Evolutionary conservation across 2,113 vertebrate genomes (phyloP), one percentile per base, ranked within the genome.

Genomic region (Erythrocercus mccallii): DNA sequence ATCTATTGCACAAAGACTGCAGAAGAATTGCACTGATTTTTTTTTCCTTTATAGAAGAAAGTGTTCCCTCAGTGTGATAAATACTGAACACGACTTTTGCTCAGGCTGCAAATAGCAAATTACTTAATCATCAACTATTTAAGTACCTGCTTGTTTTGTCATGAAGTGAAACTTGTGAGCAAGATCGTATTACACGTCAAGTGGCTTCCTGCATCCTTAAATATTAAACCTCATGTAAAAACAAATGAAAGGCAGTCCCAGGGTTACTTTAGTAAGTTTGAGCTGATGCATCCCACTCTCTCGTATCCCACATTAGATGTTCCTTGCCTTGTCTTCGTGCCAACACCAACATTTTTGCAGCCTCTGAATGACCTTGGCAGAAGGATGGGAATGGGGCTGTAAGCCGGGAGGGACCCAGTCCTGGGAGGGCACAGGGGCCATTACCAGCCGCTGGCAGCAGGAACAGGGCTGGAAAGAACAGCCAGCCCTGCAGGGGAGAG

Each of bases 61-160:
- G 74, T 58, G 82, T 95, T 96, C 90, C 71, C 42, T 66, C 27
- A 58, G 24, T 18, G 62, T 73, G 82, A 80, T 57, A 85, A 89
- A 72, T 47, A 70, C 66, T 6, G 54, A 93, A 28, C 58, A 37
- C 1, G 25, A 83, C 66, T 96, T 90, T 76, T 85, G 81, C 79
- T 92, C 21, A 27, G 79, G 35, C 79, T 86, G 47, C 76, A 94
- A 96, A 93, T 54, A 94, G 82, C 54, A 81, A 76, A 86, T 88
- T 88, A 92, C 88, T 88, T 86, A 94, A 94, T 95, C 79, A 88
- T n/a, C 76, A 88, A 23, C 94, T 90, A 92, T 86, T 92, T 90
- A 93, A 92, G 50, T 88, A 96, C 79, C 66, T 82, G 79, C 57
- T 96, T 93, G 90, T 79, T 95, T 95, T 76, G 74, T 54, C 77